Evolutionary conservation across 2,888 invertebrate genomes (phyloP).

Genomic region (Macrosiphum euphorbiae): DNA sequence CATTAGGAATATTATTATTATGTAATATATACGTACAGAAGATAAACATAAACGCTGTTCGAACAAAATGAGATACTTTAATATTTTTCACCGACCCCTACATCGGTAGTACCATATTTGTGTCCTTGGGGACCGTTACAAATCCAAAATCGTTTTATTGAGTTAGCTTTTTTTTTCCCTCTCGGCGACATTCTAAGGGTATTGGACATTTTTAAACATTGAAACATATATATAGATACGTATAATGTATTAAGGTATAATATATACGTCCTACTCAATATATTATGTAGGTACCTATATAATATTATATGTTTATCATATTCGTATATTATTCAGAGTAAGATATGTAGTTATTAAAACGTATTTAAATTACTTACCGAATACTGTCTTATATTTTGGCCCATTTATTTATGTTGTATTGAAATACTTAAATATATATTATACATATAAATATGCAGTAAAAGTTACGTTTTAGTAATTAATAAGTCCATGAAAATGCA

Average conservation of each 20-base stretch:
- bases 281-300: no score
- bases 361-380: not conserved
- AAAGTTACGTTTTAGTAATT: not conserved
- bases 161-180: not conserved
- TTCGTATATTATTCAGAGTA: not conserved
- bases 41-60: not conserved
- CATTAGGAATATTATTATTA: constrained; percentile 3
- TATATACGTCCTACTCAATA: not conserved
- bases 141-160: constrained; percentile 12
- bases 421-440: not conserved
- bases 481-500: not conserved
- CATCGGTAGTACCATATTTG: not conserved
- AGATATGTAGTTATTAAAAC: not conserved
- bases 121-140: constrained; percentile 4
- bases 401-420: not conserved
- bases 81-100: not conserved
- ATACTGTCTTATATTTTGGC: not conserved
- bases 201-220: not conserved
- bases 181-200: not conserved
- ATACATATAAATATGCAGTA: not conserved
- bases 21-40: not conserved
- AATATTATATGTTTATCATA: no score
- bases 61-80: not conserved
- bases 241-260: not conserved
- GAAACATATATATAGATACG: not conserved